phyloP scores from a whole-genome alignment of 64 coral and sea anemone species.

The Pocillopora verrucosa region DNA sequence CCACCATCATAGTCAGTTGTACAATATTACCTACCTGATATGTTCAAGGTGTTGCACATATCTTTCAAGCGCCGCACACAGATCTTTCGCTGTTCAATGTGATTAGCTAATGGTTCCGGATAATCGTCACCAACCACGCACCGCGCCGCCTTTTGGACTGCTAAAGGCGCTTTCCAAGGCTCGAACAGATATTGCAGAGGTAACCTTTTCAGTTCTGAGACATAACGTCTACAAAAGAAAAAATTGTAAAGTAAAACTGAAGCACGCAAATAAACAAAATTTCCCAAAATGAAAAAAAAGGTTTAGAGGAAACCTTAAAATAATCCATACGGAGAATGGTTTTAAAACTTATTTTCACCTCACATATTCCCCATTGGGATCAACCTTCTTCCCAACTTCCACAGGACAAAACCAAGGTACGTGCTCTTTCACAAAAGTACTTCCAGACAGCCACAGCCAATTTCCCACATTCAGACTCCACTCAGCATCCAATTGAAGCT shows the following conservation, averaged over 20 bases:
- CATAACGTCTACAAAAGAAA: constrained; percentile 55
- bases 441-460: constrained; percentile 33
- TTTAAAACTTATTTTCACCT: background rate
- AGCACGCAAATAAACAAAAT: background rate
- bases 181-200: constrained; percentile 68
- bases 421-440: constrained; percentile 18
- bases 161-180: constrained; percentile 68
- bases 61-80: constrained; percentile 45
- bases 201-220: constrained; percentile 55
- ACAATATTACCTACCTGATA: background rate
- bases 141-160: constrained; percentile 53
- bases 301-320: too few species aligned
- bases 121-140: constrained; percentile 81
- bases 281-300: background rate
- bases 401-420: constrained; percentile 49
- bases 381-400: constrained; percentile 30
- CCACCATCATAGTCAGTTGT: background rate
- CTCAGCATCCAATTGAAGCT: constrained; percentile 45
- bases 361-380: constrained; percentile 37
- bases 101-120: constrained; percentile 66
- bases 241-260: background rate
- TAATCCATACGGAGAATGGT: too few species aligned
- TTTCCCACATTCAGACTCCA: constrained; percentile 40
- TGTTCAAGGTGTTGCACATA: constrained; percentile 17
- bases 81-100: constrained; percentile 39